Base-by-base conservation (phyloP, 1,140 invertebrate genomes). In the Drosophila dunni region DNA sequence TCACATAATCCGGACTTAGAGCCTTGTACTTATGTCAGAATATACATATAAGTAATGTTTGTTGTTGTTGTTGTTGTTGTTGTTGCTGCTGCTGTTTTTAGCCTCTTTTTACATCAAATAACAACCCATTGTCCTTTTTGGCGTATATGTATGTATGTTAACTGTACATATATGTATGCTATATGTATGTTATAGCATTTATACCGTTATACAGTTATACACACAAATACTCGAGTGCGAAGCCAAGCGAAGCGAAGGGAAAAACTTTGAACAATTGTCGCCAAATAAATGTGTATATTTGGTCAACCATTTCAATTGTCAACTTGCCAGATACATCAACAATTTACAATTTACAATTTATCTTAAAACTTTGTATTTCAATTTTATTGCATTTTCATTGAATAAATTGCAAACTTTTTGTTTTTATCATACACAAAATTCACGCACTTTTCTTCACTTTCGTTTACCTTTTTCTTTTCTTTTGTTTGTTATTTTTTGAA, bases 121-220 rank as follows among this genome's bases (percentile, higher is more conserved):
- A 42, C 15, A 20, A 36, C 36, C 10, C 29, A 58, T 33, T 53
- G 57, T 48, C 50, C 48, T 17, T 51, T 69, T 51, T 13, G 44
- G 45, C 61, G 46, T 45, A 73, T 68, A 20, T 64, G 34, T 70
- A 45, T 50, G 7, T 51, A 13, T 45, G 20, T 45, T 7, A 57
- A 40, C 13, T 29, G 24, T 33, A 68, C 45, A 29, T 29, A 24
- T 64, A 45, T 20, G 10, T 56, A 56, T 38, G 15, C 17, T 51
- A n/a, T 51, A 63, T 17, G 36, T 50, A 63, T 73, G 34, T 72
- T 53, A 34, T 56, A 20, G 66, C 60, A 64, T 88, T 71, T 34
- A 60, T 88, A 82, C 77, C 74, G 83, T 88, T 88, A 88, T 88
- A 82, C 77, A 78, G 83, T 88, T 88, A 88, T 88, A 88, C 84